phyloP scores from a whole-genome alignment of 2,888 invertebrate genomes.

The Mythimna loreyi region DNA sequence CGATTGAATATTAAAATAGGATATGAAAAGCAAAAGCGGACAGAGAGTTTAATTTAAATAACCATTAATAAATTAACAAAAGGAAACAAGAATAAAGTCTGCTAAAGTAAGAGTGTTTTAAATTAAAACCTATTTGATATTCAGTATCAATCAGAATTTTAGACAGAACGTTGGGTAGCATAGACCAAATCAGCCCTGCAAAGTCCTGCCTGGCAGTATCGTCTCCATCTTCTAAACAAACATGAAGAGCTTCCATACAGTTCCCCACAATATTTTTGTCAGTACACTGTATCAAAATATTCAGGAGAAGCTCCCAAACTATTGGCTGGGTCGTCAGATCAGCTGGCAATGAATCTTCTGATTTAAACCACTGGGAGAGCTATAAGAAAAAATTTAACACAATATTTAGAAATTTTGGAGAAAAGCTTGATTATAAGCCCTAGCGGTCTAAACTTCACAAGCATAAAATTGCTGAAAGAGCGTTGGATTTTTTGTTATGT shows the following conservation, averaged over 20 bases:
- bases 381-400: constrained; percentile 57
- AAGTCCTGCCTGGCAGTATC: constrained; percentile 76
- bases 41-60: too few species aligned
- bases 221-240: constrained; percentile 76
- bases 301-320: constrained; percentile 82
- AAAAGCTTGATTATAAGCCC: not conserved
- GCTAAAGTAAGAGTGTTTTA: constrained; percentile 13
- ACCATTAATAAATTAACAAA: not conserved
- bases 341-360: constrained; percentile 79
- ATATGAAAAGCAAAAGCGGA: not conserved
- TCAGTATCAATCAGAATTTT: constrained; percentile 78
- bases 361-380: constrained; percentile 85
- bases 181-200: constrained; percentile 77
- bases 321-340: constrained; percentile 77
- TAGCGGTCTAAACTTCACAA: not conserved
- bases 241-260: constrained; percentile 77
- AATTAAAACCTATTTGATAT: constrained; percentile 75
- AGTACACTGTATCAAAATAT: constrained; percentile 76
- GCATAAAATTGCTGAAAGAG: too few species aligned
- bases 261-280: constrained; percentile 71
- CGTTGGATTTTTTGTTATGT: too few species aligned
- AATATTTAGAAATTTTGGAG: not conserved
- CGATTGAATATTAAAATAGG: not conserved
- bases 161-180: constrained; percentile 80
- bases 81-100: not conserved